Evolutionary conservation across 2,113 vertebrate genomes (phyloP).

Genomic region (Pelvicachromis taeniatus): DNA sequence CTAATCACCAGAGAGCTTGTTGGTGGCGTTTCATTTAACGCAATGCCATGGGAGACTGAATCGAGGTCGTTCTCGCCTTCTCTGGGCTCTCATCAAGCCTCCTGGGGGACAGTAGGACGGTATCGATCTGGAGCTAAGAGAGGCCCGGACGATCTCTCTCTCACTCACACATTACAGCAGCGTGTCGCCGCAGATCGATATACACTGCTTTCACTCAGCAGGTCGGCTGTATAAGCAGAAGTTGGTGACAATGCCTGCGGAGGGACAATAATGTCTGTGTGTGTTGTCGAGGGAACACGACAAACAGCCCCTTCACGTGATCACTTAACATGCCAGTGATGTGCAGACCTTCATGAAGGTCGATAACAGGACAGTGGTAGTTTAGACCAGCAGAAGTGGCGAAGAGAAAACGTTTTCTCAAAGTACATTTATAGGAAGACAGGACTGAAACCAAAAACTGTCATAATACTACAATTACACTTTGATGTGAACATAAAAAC

Average conservation of each 20-base stretch:
- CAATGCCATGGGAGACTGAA: background rate
- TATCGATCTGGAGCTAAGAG: constrained; percentile 32
- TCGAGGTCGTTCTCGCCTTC: background rate
- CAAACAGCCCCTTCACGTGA: constrained; percentile 32
- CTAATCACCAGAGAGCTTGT: background rate
- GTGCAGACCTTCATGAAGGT: background rate
- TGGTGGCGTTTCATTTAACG: background rate
- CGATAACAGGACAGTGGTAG: background rate
- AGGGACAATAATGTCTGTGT: background rate
- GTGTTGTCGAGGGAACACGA: background rate
- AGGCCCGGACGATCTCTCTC: constrained; percentile 6
- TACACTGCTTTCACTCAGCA: constrained; percentile 35
- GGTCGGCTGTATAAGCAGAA: constrained; percentile 12
- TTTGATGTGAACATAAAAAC: background rate
- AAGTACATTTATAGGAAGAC: background rate
- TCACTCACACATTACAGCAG: background rate
- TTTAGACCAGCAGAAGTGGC: background rate
- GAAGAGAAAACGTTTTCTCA: background rate
- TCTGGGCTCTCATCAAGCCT: background rate
- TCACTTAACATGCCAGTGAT: constrained; percentile 50
- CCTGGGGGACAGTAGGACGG: background rate
- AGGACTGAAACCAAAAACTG: background rate
- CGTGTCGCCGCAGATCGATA: constrained; percentile 33
- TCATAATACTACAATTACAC: background rate
- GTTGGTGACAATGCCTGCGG: constrained; percentile 9